A percentile compares a stretch with the other conserved stretches of the same genome.
phyloP scores from a whole-genome alignment of 2,113 vertebrate genomes.

The Silurus glanis region DNA sequence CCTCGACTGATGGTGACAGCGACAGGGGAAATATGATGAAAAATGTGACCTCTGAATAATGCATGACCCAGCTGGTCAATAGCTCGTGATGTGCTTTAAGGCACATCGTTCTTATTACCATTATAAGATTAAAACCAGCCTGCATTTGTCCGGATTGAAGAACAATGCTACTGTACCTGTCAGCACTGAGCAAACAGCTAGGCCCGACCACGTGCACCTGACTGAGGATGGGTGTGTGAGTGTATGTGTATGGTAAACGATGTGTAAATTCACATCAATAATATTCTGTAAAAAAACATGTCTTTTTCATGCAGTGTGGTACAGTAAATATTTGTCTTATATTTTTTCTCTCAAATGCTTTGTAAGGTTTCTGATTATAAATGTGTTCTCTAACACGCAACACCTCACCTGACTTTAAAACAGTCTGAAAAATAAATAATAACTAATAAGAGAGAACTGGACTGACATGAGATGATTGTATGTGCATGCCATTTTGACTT shows the following conservation, averaged over 20 bases:
- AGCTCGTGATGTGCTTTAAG: slow-evolving; percentile 77
- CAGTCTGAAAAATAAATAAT: background rate
- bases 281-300: background rate
- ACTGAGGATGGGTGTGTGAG: background rate
- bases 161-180: slow-evolving; percentile 66
- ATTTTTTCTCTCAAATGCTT: background rate
- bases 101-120: slow-evolving; percentile 69
- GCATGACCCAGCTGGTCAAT: slow-evolving; percentile 76
- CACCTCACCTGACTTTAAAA: background rate
- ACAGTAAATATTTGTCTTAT: background rate
- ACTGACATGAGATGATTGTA: background rate
- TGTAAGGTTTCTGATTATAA: background rate
- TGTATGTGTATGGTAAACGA: background rate
- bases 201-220: slow-evolving; percentile 31
- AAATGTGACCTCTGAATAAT: slow-evolving; percentile 75
- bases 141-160: slow-evolving; percentile 67
- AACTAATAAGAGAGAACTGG: background rate
- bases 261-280: background rate
- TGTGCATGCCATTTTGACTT: background rate
- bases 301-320: background rate
- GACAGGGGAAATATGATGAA: slow-evolving; percentile 65
- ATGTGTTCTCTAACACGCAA: background rate
- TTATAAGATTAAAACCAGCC: slow-evolving; percentile 79
- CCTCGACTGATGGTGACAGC: slow-evolving; percentile 44
- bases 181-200: slow-evolving; percentile 58